A percentile compares a stretch with the other conserved stretches of the same genome.
These are phyloP conservation scores for Echiichthys vipera DNA, from an alignment of 2,797 vertebrate species.

Conservation along the genomic window DNA sequence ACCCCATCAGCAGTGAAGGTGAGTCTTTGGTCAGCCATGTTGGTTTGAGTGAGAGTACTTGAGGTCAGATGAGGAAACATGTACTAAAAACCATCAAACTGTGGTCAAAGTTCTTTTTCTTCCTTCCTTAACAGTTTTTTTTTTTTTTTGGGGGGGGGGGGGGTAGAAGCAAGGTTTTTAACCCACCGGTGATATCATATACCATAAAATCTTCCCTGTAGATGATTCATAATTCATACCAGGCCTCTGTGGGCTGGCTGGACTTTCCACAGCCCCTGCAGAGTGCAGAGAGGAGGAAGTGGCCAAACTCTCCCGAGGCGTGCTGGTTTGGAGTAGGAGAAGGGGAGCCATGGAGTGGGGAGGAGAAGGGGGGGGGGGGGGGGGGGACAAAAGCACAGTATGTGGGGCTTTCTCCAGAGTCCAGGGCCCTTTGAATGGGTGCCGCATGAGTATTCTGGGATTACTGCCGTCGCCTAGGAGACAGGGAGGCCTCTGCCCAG, in stretches of 20 bases:
- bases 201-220: conserved; percentile 34
- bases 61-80: conserved; percentile 1
- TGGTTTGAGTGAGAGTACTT: background rate
- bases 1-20: conserved; percentile 85
- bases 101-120: background rate
- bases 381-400: conserved; percentile 86
- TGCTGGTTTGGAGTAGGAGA: conserved; percentile 66
- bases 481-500: conserved; percentile 83
- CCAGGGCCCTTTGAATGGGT: conserved; percentile 82
- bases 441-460: conserved; percentile 85
- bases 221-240: conserved; percentile 63
- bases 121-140: conserved; percentile 9
- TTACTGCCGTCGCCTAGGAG: conserved; percentile 83
- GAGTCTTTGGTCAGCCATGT: conserved; percentile 63
- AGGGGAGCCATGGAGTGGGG: conserved; percentile 57
- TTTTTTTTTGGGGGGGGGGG: no score
- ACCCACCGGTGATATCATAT: conserved; percentile 25
- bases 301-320: conserved; percentile 71
- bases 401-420: conserved; percentile 82
- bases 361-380: conserved; percentile 49
- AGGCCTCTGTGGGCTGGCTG: conserved; percentile 61
- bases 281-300: conserved; percentile 64
- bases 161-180: background rate
- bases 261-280: conserved; percentile 52
- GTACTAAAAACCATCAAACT: background rate